A percentile compares a stretch with the other conserved stretches of the same genome.
Conservation (phyloP, 2,113 vertebrate genomes). For the Ammodytes marinus region DNA sequence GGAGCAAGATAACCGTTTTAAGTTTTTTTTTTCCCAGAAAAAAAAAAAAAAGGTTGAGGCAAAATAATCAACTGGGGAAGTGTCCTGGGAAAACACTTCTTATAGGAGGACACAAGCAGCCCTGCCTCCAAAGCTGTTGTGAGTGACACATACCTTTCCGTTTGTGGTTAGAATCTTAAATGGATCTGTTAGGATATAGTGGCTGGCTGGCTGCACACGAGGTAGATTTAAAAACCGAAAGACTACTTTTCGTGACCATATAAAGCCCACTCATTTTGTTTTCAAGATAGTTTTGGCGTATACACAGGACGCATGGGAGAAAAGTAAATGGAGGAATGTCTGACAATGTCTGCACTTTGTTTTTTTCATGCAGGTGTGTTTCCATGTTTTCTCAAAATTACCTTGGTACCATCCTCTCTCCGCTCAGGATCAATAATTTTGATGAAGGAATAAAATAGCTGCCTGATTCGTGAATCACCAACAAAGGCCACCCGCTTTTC, state of each 20-base stretch:
- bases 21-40: background rate
- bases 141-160: no score
- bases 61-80: background rate
- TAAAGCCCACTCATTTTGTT: background rate
- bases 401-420: conserved; percentile 94
- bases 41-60: background rate
- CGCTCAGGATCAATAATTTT: conserved; percentile 91
- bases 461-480: conserved; percentile 96
- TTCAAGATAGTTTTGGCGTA: background rate
- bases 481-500: conserved; percentile 92
- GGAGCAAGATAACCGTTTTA: background rate
- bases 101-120: background rate
- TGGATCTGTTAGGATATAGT: conserved; percentile 4
- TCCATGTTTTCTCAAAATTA: conserved; percentile 65
- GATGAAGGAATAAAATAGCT: conserved; percentile 94
- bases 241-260: background rate
- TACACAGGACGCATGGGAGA: background rate
- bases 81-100: background rate
- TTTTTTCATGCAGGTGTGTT: background rate
- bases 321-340: background rate
- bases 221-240: background rate
- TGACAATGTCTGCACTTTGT: background rate
- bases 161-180: background rate
- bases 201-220: background rate
- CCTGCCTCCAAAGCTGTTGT: background rate